These are phyloP conservation scores for Genyomyrus donnyi DNA, from an alignment of 2,113 vertebrate species.

Conservation along the genomic window DNA sequence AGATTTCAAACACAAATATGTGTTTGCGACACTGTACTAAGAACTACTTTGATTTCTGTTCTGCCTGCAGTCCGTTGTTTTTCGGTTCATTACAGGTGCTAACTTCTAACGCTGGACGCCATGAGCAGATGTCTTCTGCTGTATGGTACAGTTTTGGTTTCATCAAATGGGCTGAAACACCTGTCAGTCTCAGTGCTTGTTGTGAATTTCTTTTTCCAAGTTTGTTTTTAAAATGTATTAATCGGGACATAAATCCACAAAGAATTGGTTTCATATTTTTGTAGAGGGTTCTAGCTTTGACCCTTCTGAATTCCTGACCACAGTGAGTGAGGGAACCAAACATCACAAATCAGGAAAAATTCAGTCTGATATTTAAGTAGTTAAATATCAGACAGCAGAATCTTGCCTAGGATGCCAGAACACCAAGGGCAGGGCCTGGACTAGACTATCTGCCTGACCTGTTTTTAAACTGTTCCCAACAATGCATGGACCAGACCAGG, in stretches of 20 bases:
- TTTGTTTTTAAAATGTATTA: background rate
- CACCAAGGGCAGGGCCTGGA: no score
- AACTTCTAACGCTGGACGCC: background rate
- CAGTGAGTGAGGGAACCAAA: background rate
- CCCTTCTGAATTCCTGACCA: background rate
- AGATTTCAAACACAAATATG: background rate
- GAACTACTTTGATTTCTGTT: background rate
- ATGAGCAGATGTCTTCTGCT: background rate
- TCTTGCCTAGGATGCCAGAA: no score
- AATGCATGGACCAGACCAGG: no score
- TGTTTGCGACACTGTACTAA: background rate
- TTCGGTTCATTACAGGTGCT: background rate
- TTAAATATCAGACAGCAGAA: no score
- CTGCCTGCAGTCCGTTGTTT: background rate
- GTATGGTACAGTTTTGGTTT: background rate
- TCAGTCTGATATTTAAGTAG: background rate
- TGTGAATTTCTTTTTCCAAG: background rate
- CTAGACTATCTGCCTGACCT: no score
- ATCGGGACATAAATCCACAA: background rate
- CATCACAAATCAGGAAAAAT: background rate
- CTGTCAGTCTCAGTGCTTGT: background rate
- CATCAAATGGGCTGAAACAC: background rate
- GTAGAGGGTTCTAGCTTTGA: background rate
- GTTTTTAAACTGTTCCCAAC: no score
- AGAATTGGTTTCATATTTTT: background rate